Conservation (phyloP, 1,140 invertebrate species). For the Oedothorax gibbosus region DNA sequence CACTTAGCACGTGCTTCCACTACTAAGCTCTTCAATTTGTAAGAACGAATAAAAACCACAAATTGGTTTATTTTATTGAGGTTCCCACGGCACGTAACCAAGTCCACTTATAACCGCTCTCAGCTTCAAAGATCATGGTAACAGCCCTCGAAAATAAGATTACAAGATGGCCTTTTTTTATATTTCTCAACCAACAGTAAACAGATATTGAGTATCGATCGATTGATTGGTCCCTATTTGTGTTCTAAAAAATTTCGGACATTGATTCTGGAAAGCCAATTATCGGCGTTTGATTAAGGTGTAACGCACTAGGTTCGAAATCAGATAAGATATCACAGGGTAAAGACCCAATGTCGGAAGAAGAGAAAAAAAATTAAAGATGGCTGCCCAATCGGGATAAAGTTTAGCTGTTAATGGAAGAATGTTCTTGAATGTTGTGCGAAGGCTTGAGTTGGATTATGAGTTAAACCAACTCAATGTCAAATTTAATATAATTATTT, state of each 20-base stretch:
- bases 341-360: conserved; percentile 15
- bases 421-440: neutral
- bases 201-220: conserved; percentile 45
- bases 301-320: neutral
- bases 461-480: no score
- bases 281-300: conserved; percentile 3
- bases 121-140: conserved; percentile 41
- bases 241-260: neutral
- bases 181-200: conserved; percentile 23
- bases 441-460: no score
- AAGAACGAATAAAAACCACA: no score
- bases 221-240: conserved; percentile 6
- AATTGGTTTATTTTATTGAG: no score
- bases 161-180: conserved; percentile 3
- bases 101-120: neutral
- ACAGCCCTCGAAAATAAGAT: conserved; percentile 10
- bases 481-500: no score
- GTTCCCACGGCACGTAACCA: neutral
- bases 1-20: no score
- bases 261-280: neutral
- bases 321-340: conserved; percentile 23
- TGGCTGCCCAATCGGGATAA: neutral
- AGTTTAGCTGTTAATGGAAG: neutral
- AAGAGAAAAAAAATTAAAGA: neutral
- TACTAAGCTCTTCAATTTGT: no score